Evolutionary conservation across 2,888 invertebrate genomes (phyloP).

Genomic region (Acleris literana): DNA sequence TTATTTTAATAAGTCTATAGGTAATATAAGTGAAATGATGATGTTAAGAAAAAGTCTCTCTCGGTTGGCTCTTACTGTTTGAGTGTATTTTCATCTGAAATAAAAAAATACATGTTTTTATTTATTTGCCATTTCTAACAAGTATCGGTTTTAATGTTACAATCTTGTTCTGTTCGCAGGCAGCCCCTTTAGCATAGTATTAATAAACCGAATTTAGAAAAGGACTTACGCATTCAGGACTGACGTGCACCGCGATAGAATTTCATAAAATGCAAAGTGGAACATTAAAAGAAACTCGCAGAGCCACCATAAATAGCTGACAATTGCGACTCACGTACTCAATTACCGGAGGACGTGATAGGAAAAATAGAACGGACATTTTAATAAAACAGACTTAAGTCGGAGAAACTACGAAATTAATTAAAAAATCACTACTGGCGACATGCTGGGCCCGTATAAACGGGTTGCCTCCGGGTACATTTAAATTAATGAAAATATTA

Average conservation of each 20-base stretch:
- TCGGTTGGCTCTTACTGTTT: too few species aligned
- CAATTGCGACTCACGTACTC: slow-evolving; percentile 63
- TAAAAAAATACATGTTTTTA: too few species aligned
- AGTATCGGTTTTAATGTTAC: not conserved
- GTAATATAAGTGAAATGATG: too few species aligned
- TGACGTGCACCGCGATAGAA: slow-evolving; percentile 38
- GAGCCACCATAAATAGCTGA: slow-evolving; percentile 55
- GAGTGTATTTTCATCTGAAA: too few species aligned
- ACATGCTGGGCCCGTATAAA: slow-evolving; percentile 10
- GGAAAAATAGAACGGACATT: slow-evolving; percentile 44
- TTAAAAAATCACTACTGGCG: slow-evolving; percentile 34
- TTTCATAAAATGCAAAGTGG: slow-evolving; percentile 71
- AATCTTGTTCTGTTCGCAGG: not conserved
- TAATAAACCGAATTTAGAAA: slow-evolving; percentile 37
- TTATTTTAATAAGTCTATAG: too few species aligned
- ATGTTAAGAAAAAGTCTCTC: too few species aligned
- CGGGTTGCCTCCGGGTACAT: not conserved
- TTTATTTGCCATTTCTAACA: too few species aligned
- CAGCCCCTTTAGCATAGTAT: slow-evolving; percentile 34
- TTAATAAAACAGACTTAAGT: slow-evolving; percentile 37
- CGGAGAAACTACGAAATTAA: slow-evolving; percentile 32
- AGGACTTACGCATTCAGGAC: slow-evolving; percentile 34
- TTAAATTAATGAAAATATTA: not conserved
- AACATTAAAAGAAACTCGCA: slow-evolving; percentile 52
- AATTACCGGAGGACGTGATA: slow-evolving; percentile 57